Percentiles rank a stretch among this genome's conserved stretches.
phyloP scores from a whole-genome alignment of 2,888 invertebrate genomes.

The Seira musarum region DNA sequence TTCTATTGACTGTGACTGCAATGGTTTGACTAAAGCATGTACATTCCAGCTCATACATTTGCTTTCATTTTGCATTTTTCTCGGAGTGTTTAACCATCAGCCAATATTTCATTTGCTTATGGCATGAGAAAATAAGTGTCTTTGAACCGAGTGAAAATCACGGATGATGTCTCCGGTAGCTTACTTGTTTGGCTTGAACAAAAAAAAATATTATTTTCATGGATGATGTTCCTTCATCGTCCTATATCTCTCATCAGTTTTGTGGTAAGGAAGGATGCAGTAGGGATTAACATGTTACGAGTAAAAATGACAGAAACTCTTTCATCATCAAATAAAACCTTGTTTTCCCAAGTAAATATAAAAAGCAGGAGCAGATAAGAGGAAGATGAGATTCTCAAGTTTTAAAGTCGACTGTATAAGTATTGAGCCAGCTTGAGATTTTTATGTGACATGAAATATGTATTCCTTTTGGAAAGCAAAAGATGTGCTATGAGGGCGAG shows the following conservation, averaged over 20 bases:
- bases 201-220: background rate
- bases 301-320: conserved; percentile 67
- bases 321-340: conserved; percentile 64
- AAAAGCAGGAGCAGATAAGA: conserved; percentile 23
- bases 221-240: conserved; percentile 3
- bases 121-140: conserved; percentile 11
- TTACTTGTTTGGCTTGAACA: conserved; percentile 8
- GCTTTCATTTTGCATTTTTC: background rate
- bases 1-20: background rate
- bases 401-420: no score
- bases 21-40: no score
- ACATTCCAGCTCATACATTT: no score
- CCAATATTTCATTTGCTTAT: conserved; percentile 15
- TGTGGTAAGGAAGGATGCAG: conserved; percentile 20
- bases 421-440: no score
- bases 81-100: background rate
- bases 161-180: no score
- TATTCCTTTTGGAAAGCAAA: background rate
- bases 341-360: conserved; percentile 35
- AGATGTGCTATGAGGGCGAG: background rate
- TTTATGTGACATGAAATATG: conserved; percentile 28
- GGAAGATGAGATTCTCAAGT: background rate
- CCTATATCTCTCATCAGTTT: conserved; percentile 24
- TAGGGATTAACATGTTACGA: conserved; percentile 68
- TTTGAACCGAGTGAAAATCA: no score